These are phyloP conservation scores for Salticus scenicus DNA, from an alignment of 2,888 invertebrate species.

Conservation along the genomic window DNA sequence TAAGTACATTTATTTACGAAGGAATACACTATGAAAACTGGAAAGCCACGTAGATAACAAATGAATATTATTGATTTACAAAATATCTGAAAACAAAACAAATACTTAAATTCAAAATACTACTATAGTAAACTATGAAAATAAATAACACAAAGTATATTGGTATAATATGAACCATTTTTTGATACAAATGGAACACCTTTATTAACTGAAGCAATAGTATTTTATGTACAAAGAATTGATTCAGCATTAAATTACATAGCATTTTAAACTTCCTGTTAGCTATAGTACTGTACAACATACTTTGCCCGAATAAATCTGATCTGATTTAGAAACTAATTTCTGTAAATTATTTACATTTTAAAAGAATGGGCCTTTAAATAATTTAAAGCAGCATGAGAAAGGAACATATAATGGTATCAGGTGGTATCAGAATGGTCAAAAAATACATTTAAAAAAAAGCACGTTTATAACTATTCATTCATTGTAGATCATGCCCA, in stretches of 20 bases:
- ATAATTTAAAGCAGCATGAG: too few species aligned
- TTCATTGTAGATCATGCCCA: too few species aligned
- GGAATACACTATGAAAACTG: conserved; percentile 17
- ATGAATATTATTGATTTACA: background rate
- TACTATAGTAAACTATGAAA: conserved; percentile 1
- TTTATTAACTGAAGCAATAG: background rate
- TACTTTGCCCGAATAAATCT: too few species aligned
- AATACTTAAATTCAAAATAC: background rate
- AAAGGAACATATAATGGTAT: too few species aligned
- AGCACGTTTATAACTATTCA: too few species aligned
- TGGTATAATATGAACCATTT: background rate
- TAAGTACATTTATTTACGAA: conserved; percentile 65
- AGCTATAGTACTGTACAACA: too few species aligned
- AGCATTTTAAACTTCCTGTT: background rate
- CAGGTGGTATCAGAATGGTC: too few species aligned
- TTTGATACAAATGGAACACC: background rate
- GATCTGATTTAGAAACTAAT: too few species aligned
- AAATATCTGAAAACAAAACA: background rate
- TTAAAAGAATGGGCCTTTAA: too few species aligned
- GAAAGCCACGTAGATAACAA: background rate
- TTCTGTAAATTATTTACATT: too few species aligned
- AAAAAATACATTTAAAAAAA: too few species aligned
- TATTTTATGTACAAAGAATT: background rate
- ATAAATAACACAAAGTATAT: conserved; percentile 11
- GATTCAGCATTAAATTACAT: background rate